Evolutionary conservation across 2,797 vertebrate species (phyloP).

Genomic region (Gephyroberyx darwinii): DNA sequence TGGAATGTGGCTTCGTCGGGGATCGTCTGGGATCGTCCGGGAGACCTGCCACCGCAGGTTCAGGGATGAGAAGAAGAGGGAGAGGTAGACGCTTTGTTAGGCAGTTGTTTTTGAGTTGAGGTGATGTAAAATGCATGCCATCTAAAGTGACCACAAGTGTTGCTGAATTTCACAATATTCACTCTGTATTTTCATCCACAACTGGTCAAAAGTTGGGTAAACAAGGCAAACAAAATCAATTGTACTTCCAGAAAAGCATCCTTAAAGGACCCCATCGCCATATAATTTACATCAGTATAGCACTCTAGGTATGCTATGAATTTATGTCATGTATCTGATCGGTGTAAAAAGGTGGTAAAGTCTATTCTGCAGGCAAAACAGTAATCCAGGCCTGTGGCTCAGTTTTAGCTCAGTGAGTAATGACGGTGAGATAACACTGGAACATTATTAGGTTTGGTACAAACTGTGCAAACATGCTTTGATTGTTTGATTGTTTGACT

Average conservation of each 20-base stretch:
- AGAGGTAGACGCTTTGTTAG: slow-evolving; percentile 3
- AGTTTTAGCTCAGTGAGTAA: slow-evolving; percentile 20
- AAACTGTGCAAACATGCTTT: slow-evolving; percentile 44
- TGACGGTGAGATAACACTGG: slow-evolving; percentile 10
- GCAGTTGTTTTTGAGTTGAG: slow-evolving; percentile 1
- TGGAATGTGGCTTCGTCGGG: slow-evolving; percentile 71
- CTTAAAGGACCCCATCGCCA: too few relatives aligned
- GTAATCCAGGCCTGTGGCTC: not conserved
- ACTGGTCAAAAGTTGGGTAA: too few relatives aligned
- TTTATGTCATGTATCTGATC: too few relatives aligned
- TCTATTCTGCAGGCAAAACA: too few relatives aligned
- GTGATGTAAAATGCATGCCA: not conserved
- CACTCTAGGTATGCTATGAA: too few relatives aligned
- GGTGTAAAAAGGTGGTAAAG: too few relatives aligned
- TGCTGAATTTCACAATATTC: not conserved
- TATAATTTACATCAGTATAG: not conserved
- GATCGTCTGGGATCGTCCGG: slow-evolving; percentile 18
- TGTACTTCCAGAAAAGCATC: too few relatives aligned
- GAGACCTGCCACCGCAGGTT: slow-evolving; percentile 47
- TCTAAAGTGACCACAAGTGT: too few relatives aligned
- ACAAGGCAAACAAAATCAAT: too few relatives aligned
- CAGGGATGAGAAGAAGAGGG: slow-evolving; percentile 16
- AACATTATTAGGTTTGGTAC: slow-evolving; percentile 40
- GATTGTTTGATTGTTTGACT: not conserved
- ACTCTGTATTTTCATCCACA: too few relatives aligned